Base-by-base conservation (phyloP, 1,140 invertebrate species). In the Ostrea denselamellosa region DNA sequence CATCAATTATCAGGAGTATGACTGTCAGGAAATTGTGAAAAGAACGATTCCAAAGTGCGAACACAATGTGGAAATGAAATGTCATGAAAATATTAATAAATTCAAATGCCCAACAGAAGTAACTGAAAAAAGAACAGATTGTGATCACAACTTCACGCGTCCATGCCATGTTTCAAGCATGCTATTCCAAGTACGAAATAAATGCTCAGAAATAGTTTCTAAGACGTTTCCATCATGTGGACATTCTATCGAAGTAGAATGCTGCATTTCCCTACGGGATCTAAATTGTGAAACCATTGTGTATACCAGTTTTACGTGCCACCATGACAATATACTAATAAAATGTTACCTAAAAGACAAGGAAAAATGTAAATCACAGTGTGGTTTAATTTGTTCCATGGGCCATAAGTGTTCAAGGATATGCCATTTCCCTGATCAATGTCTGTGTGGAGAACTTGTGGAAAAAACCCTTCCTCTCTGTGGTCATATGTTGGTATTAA, bases 341-440 rank as follows among this genome's bases (percentile, higher is more conserved):
- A 17, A 56, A 62, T 85, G 83, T 58, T 58, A 12, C 14, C 22
- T 25, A 12, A 54, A 34, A 25, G 17, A 34, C 19, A 22, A 22
- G 34, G 28, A 22, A 62, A 62, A 62, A 58, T 85, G 83, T 58
- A 14, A 8, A 25, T 34, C 51, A 58, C 9, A 12, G 10, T 85
- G 83, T 62, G 54, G 53, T n/a, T 90, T 91, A 85, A 56, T 62
- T 25, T 96, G 96, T 54, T 96, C 96, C 1, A 97, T 96, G 92
- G 93, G 93, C 28, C 92, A 95, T 85, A 90, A 86, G 9, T 97
- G 97, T 56, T 53, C 87, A 97, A 96, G 93, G 96, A 96, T 5
- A 71, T 88, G 86, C 44, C 25, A 96, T 95, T 92, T 95, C 92
- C 96, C 93, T 92, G 86, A 87, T 8, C 96, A 97, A 93, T 93